Percentiles rank a stretch among this genome's conserved stretches.
Conservation (phyloP, 2,888 invertebrate species). For the Dasypogon diadema region DNA sequence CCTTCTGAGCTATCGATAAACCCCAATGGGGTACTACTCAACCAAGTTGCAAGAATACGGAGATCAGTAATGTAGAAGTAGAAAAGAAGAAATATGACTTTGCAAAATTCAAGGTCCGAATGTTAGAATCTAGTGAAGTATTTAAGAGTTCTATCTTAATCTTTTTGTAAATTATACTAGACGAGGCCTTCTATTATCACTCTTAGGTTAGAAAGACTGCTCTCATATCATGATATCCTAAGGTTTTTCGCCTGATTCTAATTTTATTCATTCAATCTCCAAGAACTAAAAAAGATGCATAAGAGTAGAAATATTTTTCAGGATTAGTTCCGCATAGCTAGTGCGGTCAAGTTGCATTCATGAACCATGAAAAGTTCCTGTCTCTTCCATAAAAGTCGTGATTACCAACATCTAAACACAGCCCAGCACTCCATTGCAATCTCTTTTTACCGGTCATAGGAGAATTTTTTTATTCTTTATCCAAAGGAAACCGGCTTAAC, state of each 20-base stretch:
- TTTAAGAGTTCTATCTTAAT: too few relatives aligned
- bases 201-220: too few relatives aligned
- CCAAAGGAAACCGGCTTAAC: constrained; percentile 26
- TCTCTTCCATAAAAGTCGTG: constrained; percentile 23
- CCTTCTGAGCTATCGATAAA: too few relatives aligned
- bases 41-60: too few relatives aligned
- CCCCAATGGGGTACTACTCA: too few relatives aligned
- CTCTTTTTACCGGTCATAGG: constrained; percentile 8
- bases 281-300: background rate
- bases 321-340: constrained; percentile 34
- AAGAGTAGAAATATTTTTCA: constrained; percentile 2
- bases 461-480: constrained; percentile 25
- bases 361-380: constrained; percentile 47
- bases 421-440: constrained; percentile 6
- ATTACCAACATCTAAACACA: constrained; percentile 22
- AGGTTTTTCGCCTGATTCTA: background rate
- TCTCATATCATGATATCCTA: too few relatives aligned
- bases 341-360: constrained; percentile 45
- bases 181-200: too few relatives aligned
- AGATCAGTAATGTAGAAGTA: too few relatives aligned
- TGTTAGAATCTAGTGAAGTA: too few relatives aligned
- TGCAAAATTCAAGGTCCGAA: too few relatives aligned
- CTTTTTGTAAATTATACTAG: too few relatives aligned
- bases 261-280: constrained; percentile 11
- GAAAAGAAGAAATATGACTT: too few relatives aligned